Percentiles rank a stretch among this genome's conserved stretches.
phyloP scores from a whole-genome alignment of 2,797 vertebrate species.

The Diceros bicornis region DNA sequence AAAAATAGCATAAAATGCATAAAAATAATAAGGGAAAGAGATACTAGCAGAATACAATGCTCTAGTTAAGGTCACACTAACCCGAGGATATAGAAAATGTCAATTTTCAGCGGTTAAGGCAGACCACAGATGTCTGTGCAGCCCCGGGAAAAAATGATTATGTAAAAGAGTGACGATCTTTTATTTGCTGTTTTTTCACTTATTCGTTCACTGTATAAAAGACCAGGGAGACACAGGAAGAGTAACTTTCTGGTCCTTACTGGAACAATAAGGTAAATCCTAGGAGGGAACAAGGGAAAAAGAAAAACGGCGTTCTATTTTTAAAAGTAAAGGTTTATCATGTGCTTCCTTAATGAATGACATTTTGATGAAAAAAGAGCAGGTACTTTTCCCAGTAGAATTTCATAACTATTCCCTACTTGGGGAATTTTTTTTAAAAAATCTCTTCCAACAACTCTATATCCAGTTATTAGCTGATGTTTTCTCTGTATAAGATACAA shows the following conservation, averaged over 20 bases:
- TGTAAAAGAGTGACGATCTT: constrained; percentile 63
- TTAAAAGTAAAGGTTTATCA: background rate
- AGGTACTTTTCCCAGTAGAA: background rate
- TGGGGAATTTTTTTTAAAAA: background rate
- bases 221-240: background rate
- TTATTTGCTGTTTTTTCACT: constrained; percentile 64
- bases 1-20: constrained; percentile 80
- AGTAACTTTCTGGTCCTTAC: background rate
- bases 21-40: constrained; percentile 78
- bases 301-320: background rate
- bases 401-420: background rate
- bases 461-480: background rate
- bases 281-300: background rate
- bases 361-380: constrained; percentile 9
- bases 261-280: background rate
- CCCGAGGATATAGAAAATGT: constrained; percentile 69
- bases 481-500: background rate
- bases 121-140: constrained; percentile 35
- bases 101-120: constrained; percentile 76
- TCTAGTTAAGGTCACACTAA: constrained; percentile 81
- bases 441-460: background rate
- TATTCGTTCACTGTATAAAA: constrained; percentile 66
- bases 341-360: background rate
- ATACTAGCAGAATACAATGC: constrained; percentile 65
- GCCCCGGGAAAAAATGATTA: constrained; percentile 61